Evolutionary conservation across 2,888 invertebrate species (phyloP), one percentile per base, ranked within the genome.

Genomic region (Stramonita haemastoma): DNA sequence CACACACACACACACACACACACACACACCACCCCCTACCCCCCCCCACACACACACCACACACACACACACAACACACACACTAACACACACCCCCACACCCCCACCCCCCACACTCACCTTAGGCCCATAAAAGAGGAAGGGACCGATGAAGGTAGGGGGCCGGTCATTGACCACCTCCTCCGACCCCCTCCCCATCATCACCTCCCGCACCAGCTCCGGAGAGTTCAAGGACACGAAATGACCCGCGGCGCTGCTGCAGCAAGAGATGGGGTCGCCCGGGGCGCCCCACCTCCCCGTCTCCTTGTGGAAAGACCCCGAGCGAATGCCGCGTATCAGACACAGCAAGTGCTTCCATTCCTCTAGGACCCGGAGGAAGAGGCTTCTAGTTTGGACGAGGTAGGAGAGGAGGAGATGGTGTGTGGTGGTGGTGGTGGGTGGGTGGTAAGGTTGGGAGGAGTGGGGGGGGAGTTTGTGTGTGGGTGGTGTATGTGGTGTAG

Each of bases 201-300:
- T 70, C 56, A 89, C 79, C 79, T 87, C 84, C n/a, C 90, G 60
- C 26, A 89, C 88, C 77, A 88, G 77, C 22, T 88, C 57, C 2
- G 90, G 29, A 17, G 46, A 60, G 86, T 90, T 90, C 79, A 90
- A 56, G 29, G 86, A 90, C 87, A 90, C 89, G 46, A 89, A 88
- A 26, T 1, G 8, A 11, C 32, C 81, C 60, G 11, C 22, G 15
- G 8, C 0, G n/a, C 60, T 66, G 36, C 34, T 36, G 83, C 88
- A 88, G 32, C 77, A 79, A 13, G 83, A 34, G 34, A 88, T n/a
- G 36, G 81, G 88, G 83, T 22, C 19, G 0, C 22, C 60, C 60
- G 26, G 26, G 22, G 8, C 19, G 32, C 26, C 60, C 88, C 88
- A 83, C 60, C n/a, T 34, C 8, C 13, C 17, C 11, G 26, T 36